Evolutionary conservation across 1,140 invertebrate genomes (phyloP).

Genomic region (Caenorhabditis briggsae): DNA sequence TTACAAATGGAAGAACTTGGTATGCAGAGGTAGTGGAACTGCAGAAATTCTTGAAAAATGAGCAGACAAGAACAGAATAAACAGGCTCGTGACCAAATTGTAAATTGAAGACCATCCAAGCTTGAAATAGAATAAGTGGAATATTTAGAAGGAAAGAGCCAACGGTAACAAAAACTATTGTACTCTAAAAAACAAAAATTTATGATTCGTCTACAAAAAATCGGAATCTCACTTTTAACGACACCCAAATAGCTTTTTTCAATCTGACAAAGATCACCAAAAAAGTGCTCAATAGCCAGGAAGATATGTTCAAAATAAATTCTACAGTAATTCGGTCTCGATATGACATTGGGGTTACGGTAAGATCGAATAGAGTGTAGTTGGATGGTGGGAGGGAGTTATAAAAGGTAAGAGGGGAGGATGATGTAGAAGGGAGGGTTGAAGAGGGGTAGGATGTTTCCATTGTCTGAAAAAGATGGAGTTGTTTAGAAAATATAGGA

Average conservation of each 20-base stretch:
- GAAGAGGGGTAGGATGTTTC: not conserved
- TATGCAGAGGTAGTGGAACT: slow-evolving; percentile 45
- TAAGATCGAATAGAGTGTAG: slow-evolving; percentile 20
- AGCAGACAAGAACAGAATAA: slow-evolving; percentile 34
- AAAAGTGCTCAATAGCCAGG: slow-evolving; percentile 28
- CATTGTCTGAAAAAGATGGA: not conserved
- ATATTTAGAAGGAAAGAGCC: slow-evolving; percentile 55
- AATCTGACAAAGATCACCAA: slow-evolving; percentile 16
- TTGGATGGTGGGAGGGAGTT: not conserved
- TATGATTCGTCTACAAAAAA: not conserved
- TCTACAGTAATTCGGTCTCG: slow-evolving; percentile 52
- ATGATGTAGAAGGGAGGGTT: not conserved
- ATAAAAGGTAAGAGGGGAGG: not conserved
- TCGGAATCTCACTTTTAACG: not conserved
- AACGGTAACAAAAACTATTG: slow-evolving; percentile 41
- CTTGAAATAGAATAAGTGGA: slow-evolving; percentile 45
- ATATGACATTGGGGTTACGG: slow-evolving; percentile 54
- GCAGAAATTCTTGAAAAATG: slow-evolving; percentile 45
- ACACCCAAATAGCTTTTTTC: slow-evolving; percentile 36
- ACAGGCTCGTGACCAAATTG: slow-evolving; percentile 13
- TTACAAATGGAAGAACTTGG: slow-evolving; percentile 56
- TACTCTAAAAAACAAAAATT: slow-evolving; percentile 1
- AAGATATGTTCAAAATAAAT: slow-evolving; percentile 17
- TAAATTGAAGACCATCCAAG: slow-evolving; percentile 50
- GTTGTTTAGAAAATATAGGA: not conserved